Evolutionary conservation across 2,888 invertebrate species (phyloP).

Genomic region (Aleiodes alternator): DNA sequence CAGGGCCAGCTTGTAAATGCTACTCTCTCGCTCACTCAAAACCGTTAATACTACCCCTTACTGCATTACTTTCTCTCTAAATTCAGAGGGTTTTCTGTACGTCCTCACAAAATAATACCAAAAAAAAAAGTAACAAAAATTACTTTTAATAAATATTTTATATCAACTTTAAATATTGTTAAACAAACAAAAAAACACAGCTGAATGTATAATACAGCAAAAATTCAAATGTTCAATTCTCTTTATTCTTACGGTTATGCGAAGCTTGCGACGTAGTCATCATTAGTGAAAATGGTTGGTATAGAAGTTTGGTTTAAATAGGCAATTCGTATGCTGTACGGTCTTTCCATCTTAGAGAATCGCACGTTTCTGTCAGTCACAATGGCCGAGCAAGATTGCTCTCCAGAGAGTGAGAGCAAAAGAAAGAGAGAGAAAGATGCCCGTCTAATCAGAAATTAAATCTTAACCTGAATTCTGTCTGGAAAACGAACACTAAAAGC

Average conservation of each 20-base stretch:
- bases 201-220: conserved; percentile 3
- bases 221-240: conserved; percentile 22
- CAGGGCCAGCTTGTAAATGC: conserved; percentile 68
- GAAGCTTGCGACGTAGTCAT: conserved; percentile 53
- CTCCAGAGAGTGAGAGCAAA: conserved; percentile 56
- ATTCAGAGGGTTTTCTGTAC: conserved; percentile 11
- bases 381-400: conserved; percentile 71
- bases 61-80: conserved; percentile 45
- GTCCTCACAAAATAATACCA: conserved; percentile 16
- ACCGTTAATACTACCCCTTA: conserved; percentile 45
- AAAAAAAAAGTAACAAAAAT: not conserved
- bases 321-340: conserved; percentile 73
- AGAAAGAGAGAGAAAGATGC: conserved; percentile 54
- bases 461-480: conserved; percentile 70
- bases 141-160: not conserved
- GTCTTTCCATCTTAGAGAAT: conserved; percentile 72
- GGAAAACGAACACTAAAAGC: conserved; percentile 8
- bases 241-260: conserved; percentile 27
- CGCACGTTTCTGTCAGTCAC: conserved; percentile 73
- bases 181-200: too few relatives aligned
- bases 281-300: conserved; percentile 66
- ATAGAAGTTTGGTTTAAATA: conserved; percentile 65
- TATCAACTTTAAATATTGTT: too few relatives aligned
- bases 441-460: conserved; percentile 74
- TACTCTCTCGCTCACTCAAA: conserved; percentile 59